Evolutionary conservation across 2,888 invertebrate genomes (phyloP), one percentile per base, ranked within the genome.

Genomic region (Ecliptopera silaceata): DNA sequence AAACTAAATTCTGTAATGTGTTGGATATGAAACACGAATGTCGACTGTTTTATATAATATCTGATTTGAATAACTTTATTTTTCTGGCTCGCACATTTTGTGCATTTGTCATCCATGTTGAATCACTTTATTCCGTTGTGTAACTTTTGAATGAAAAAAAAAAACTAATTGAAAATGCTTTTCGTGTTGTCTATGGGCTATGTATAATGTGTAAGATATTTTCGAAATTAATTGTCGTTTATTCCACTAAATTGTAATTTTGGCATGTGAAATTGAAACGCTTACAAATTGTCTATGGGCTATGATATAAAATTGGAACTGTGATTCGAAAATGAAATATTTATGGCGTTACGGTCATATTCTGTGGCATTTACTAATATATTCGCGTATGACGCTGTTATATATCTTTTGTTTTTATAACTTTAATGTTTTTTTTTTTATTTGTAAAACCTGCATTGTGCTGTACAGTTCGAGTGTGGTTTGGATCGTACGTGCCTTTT

Each of bases 401-500:
- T 70, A 47, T 29, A 39, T 18, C 15, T 17, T 46, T 34, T 15
- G 1, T 3, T 26, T 46, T 47, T 39, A 29, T 46, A 12, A 11
- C 34, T 22, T 39, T 47, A 39, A 66, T 75, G 65, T 70, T 63
- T 60, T 63, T 44, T 43, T 46, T n/a, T n/a, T n/a, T n/a, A n/a
- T n/a, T n/a, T n/a, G n/a, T n/a, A n/a, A 15, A 50, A 68, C 75
- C 75, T 79, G 80, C 80, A 73, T 83, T 85, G 84, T 84, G 80
- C 74, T 82, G 73, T 72, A 80, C 81, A 93, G 94, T 93, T 92
- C 92, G 93, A 70, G 77, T 72, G 59, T 90, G 93, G 88, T 91
- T 93, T 85, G 90, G 92, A 81, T 92, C 92, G 77, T 93, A 94
- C 75, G 86, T 96, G 92, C 96, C 96, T 77, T 92, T 96, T 88